Base-by-base conservation (phyloP, 2,888 invertebrate species). In the Epistrophe eligans region DNA sequence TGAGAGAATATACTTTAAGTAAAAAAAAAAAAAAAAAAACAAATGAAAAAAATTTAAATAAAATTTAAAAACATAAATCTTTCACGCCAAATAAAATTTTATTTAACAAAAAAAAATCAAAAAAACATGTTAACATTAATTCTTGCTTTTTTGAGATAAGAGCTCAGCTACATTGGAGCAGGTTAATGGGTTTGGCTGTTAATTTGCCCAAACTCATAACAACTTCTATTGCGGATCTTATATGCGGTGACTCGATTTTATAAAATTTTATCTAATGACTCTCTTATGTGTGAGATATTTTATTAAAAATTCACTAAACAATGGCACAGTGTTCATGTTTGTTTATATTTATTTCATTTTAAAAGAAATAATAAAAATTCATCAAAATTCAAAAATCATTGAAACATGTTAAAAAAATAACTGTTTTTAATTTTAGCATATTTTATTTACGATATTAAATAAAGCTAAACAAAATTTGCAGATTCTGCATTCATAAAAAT, bases 61-160 rank as follows among this genome's bases (percentile, higher is more conserved):
- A 17, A 60, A 60, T 40, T 19, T 64, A 28, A 45, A 64, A 64
- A 32, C n/a, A 43, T 40, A 62, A 19, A 40, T 62, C 19, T 11
- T 62, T 24, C 8, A 48, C 6, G 9, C 2, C 2, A 48, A 48
- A 17, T n/a, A n/a, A 45, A n/a, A 45, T n/a, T 8, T 8, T 3
- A 45, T 48, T 48, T 9, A 48, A 17, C 4, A 17, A 9, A 0
- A 45, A 45, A 3, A n/a, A 35, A 4, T 10, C 17, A 17, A 48
- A 45, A 48, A 48, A 48, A 17, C 48, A 10, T 17, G 48, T 48
- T 48, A 45, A 45, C 8, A n/a, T 0, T 8, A 8, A 45, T 45
- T 45, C n/a, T 45, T 15, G 43, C 7, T 45, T 45, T 15, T 13
- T 43, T 45, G 7, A 45, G 45, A 45, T 45, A 45, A 45, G n/a